Conservation (phyloP, 2,797 vertebrate species). For the Macropodus opercularis region DNA sequence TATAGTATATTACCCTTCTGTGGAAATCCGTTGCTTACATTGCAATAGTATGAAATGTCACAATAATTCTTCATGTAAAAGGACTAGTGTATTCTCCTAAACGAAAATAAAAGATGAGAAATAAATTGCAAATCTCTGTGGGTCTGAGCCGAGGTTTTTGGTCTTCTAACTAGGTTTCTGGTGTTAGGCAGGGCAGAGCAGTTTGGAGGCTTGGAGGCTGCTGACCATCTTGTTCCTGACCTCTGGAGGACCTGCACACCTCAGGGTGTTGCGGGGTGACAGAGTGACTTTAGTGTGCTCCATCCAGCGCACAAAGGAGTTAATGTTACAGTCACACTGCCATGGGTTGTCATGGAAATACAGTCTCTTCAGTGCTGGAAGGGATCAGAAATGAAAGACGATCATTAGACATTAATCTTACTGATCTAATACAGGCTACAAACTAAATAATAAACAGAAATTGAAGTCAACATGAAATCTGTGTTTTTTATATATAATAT, state of each 20-base stretch:
- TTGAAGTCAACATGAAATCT: too few species aligned
- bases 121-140: conserved; percentile 5
- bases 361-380: conserved; percentile 76
- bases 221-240: conserved; percentile 68
- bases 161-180: conserved; percentile 5
- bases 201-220: conserved; percentile 52
- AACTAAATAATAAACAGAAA: neutral
- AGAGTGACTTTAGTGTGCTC: conserved; percentile 58
- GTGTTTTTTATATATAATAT: too few species aligned
- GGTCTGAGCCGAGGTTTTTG: neutral
- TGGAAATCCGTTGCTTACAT: neutral
- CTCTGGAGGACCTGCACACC: conserved; percentile 69
- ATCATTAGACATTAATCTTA: neutral
- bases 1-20: neutral
- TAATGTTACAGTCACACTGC: conserved; percentile 82
- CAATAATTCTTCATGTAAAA: conserved; percentile 2
- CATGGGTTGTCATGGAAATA: conserved; percentile 80
- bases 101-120: neutral
- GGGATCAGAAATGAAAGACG: neutral
- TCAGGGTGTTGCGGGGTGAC: conserved; percentile 57
- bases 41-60: conserved; percentile 4
- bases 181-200: conserved; percentile 63
- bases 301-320: conserved; percentile 74
- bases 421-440: neutral
- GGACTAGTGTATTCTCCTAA: neutral